Evolutionary conservation across 2,113 vertebrate genomes (phyloP).

Genomic region (Cacatua alba): DNA sequence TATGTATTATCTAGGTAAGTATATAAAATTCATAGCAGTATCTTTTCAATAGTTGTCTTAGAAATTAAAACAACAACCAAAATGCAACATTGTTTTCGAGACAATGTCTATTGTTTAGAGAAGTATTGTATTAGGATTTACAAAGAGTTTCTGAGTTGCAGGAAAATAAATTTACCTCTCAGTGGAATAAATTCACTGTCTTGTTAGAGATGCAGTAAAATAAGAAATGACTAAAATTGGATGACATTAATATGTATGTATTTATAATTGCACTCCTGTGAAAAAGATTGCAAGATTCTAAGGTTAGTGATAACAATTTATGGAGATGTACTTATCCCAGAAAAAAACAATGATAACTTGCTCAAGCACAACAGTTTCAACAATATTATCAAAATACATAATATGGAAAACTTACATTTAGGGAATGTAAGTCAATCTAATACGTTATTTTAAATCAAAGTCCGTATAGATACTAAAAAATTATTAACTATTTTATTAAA

Average conservation of each 20-base stretch:
- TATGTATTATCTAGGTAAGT: not conserved
- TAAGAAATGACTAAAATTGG: conserved; percentile 38
- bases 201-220: conserved; percentile 12
- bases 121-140: not conserved
- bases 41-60: not conserved
- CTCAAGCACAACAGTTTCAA: not conserved
- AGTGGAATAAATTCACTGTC: conserved; percentile 6
- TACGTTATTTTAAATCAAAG: conserved; percentile 4
- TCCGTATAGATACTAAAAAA: not conserved
- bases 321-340: not conserved
- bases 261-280: conserved; percentile 45
- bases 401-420: not conserved
- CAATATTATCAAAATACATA: not conserved
- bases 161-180: not conserved
- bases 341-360: conserved; percentile 17
- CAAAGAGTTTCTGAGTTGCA: not conserved
- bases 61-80: not conserved
- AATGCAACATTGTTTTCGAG: not conserved
- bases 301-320: conserved; percentile 1
- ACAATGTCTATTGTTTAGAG: not conserved
- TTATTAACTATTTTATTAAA: not conserved
- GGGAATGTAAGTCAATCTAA: not conserved
- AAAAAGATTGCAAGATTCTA: conserved; percentile 12
- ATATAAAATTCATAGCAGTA: not conserved
- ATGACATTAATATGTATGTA: conserved; percentile 51